phyloP scores from a whole-genome alignment of 2,888 invertebrate genomes.

The Leptarthrus brevirostris region DNA sequence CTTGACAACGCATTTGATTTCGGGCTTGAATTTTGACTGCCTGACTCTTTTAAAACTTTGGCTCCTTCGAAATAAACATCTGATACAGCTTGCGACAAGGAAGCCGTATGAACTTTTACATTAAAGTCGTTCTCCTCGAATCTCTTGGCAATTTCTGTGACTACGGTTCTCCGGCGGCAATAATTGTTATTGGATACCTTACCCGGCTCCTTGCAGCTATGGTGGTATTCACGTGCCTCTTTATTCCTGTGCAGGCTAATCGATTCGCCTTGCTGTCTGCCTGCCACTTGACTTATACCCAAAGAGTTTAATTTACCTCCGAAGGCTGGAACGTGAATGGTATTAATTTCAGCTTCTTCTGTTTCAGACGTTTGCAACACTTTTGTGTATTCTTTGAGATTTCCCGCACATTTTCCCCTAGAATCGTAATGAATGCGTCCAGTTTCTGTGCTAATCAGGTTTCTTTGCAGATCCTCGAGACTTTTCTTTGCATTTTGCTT shows the following conservation, averaged over 20 bases:
- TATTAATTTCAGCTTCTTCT: slow-evolving; percentile 12
- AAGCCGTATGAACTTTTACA: slow-evolving; percentile 24
- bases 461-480: slow-evolving; percentile 58
- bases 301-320: slow-evolving; percentile 31
- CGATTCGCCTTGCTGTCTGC: slow-evolving; percentile 26
- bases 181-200: slow-evolving; percentile 1
- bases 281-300: slow-evolving; percentile 19
- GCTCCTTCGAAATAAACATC: slow-evolving; percentile 28
- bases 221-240: slow-evolving; percentile 1
- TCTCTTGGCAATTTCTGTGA: slow-evolving; percentile 65
- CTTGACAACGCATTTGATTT: neutral
- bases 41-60: neutral
- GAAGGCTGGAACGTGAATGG: slow-evolving; percentile 17
- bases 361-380: slow-evolving; percentile 1
- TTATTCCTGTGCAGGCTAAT: neutral
- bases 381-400: slow-evolving; percentile 29
- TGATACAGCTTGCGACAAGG: neutral
- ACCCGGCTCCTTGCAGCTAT: neutral
- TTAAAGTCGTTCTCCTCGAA: slow-evolving; percentile 58
- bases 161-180: slow-evolving; percentile 50
- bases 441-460: neutral
- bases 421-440: neutral
- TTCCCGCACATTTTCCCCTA: neutral
- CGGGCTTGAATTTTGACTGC: neutral
- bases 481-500: slow-evolving; percentile 60